A percentile compares a stretch with the other conserved stretches of the same genome.
These are phyloP conservation scores for Colius striatus DNA, from an alignment of 2,113 vertebrate species.

Conservation along the genomic window DNA sequence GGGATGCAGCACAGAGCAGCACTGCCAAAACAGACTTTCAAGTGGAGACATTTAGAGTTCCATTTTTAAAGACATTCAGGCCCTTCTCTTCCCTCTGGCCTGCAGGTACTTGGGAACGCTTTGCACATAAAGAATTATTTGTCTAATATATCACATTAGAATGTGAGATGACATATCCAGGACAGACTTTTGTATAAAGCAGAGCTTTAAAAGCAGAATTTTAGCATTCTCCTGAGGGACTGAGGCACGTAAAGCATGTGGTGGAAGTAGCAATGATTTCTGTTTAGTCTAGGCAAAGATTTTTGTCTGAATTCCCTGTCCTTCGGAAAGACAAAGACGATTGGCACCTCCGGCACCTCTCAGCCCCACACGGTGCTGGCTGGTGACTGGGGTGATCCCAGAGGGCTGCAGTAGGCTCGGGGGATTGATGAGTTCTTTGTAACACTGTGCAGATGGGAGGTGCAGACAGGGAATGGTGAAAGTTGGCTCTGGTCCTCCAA, in stretches of 20 bases:
- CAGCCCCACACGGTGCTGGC: background rate
- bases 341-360: background rate
- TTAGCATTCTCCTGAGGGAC: conserved; percentile 8
- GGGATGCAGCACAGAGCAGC: background rate
- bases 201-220: conserved; percentile 38
- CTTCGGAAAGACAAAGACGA: background rate
- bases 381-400: background rate
- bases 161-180: conserved; percentile 58
- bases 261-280: background rate
- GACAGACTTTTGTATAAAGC: conserved; percentile 42
- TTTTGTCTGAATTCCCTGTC: background rate
- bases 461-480: background rate
- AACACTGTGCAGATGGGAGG: background rate
- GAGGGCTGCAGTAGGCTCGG: background rate
- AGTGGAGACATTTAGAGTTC: background rate
- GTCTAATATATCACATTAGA: conserved; percentile 45
- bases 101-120: conserved; percentile 33
- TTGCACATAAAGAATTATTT: conserved; percentile 53
- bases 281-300: background rate
- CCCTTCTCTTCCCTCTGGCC: conserved; percentile 33
- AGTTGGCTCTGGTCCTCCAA: background rate
- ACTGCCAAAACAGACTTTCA: background rate
- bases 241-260: background rate
- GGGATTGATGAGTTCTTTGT: background rate
- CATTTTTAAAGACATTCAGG: conserved; percentile 35